Percentiles rank a stretch among this genome's conserved stretches.
phyloP scores from a whole-genome alignment of 1,140 invertebrate species.

The Pogonomyrmex californicus region DNA sequence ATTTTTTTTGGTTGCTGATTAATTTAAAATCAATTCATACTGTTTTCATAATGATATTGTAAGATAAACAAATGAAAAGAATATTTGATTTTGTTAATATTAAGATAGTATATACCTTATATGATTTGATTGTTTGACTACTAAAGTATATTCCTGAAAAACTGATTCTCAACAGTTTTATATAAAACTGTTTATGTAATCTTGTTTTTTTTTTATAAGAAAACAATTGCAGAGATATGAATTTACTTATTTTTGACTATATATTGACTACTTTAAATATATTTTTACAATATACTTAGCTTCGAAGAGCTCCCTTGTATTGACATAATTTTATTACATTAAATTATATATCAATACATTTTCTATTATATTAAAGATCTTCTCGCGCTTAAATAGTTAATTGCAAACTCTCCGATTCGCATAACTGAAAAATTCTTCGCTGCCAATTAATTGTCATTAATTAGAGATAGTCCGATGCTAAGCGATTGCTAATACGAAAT shows the following conservation, averaged over 20 bases:
- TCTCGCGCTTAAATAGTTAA: slow-evolving; percentile 58
- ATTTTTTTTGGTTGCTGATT: not conserved
- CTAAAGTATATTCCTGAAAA: slow-evolving; percentile 1
- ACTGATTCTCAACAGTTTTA: not conserved
- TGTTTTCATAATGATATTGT: slow-evolving; percentile 1
- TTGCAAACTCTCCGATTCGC: slow-evolving; percentile 55
- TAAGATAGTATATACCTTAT: slow-evolving; percentile 1
- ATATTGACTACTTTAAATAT: slow-evolving; percentile 6
- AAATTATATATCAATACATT: not conserved
- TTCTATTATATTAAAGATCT: slow-evolving; percentile 32
- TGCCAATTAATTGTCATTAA: slow-evolving; percentile 59
- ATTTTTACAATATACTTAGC: not conserved
- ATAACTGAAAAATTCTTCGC: slow-evolving; percentile 58
- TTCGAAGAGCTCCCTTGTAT: not conserved
- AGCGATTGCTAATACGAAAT: slow-evolving; percentile 51
- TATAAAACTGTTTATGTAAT: not conserved
- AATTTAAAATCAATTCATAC: not conserved
- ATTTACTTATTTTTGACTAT: slow-evolving; percentile 1
- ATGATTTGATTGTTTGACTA: slow-evolving; percentile 56
- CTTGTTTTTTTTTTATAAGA: not conserved
- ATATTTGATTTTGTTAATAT: slow-evolving; percentile 28
- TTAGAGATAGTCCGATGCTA: slow-evolving; percentile 53
- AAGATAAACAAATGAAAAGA: not conserved
- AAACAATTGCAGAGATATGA: not conserved
- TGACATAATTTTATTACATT: not conserved